Evolutionary conservation across 2,113 vertebrate genomes (phyloP).

Genomic region (Psilopsiagon aurifrons): DNA sequence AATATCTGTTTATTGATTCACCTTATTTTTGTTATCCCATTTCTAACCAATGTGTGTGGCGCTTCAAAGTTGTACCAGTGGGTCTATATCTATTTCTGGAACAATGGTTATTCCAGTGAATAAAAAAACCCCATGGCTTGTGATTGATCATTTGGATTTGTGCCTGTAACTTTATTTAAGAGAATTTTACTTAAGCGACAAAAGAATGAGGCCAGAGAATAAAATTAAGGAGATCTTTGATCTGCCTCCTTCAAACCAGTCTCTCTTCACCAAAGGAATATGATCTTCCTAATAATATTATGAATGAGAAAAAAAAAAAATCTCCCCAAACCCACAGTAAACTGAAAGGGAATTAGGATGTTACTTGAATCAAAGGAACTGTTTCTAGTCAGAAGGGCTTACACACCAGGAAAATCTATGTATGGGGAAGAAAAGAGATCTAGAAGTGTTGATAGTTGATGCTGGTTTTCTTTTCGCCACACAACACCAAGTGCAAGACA

Average conservation of each 20-base stretch:
- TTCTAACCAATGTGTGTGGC: not conserved
- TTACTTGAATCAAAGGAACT: not conserved
- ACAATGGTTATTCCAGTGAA: not conserved
- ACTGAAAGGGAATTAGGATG: not conserved
- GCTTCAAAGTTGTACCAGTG: conserved; percentile 14
- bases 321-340: not conserved
- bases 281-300: not conserved
- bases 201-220: conserved; percentile 43
- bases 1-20: conserved; percentile 40
- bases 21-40: conserved; percentile 7
- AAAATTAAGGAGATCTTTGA: conserved; percentile 35
- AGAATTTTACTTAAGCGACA: conserved; percentile 9
- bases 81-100: conserved; percentile 39
- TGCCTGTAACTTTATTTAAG: conserved; percentile 39
- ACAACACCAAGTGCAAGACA: not conserved
- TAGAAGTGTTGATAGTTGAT: not conserved
- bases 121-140: not conserved
- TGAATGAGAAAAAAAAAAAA: not conserved
- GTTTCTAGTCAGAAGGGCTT: not conserved
- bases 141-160: conserved; percentile 1
- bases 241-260: conserved; percentile 21
- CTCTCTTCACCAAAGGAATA: not conserved
- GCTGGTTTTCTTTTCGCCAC: not conserved
- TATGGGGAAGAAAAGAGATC: not conserved
- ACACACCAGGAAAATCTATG: not conserved